Percentiles rank a stretch among this genome's conserved stretches.
Conservation (phyloP, 2,888 invertebrate genomes). For the Slavum lentiscoides region DNA sequence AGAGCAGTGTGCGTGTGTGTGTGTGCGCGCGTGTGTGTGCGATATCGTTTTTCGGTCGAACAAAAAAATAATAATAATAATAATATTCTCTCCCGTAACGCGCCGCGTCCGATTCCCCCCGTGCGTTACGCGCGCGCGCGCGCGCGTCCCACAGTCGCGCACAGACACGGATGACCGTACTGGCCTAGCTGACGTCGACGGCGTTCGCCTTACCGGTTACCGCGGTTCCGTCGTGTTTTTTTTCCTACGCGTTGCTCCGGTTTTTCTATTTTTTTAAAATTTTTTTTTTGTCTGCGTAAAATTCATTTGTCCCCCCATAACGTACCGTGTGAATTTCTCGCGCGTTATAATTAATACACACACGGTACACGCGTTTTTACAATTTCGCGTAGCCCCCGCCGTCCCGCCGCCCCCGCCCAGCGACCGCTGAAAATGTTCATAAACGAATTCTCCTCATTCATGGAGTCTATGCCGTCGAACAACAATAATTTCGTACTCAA, state of each 20-base stretch:
- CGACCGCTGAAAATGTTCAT: constrained; percentile 34
- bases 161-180: too few species aligned
- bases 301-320: too few species aligned
- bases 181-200: too few species aligned
- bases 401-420: too few species aligned
- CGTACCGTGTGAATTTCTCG: too few species aligned
- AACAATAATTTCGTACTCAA: constrained; percentile 49
- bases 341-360: too few species aligned
- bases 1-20: too few species aligned
- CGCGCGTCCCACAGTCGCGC: neutral
- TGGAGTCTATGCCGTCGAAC: constrained; percentile 45
- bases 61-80: too few species aligned
- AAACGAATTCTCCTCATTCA: constrained; percentile 35
- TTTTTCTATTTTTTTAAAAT: neutral
- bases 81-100: too few species aligned
- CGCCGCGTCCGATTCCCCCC: constrained; percentile 12
- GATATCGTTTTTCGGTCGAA: constrained; percentile 27
- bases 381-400: too few species aligned
- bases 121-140: neutral
- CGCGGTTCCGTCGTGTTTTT: neutral
- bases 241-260: constrained; percentile 4
- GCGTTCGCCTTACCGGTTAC: too few species aligned
- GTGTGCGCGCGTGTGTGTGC: neutral
- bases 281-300: neutral
- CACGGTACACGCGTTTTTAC: too few species aligned